Evolutionary conservation across 92 coral and sea anemone genomes (phyloP).

Genomic region (Epizoanthus stellaris): DNA sequence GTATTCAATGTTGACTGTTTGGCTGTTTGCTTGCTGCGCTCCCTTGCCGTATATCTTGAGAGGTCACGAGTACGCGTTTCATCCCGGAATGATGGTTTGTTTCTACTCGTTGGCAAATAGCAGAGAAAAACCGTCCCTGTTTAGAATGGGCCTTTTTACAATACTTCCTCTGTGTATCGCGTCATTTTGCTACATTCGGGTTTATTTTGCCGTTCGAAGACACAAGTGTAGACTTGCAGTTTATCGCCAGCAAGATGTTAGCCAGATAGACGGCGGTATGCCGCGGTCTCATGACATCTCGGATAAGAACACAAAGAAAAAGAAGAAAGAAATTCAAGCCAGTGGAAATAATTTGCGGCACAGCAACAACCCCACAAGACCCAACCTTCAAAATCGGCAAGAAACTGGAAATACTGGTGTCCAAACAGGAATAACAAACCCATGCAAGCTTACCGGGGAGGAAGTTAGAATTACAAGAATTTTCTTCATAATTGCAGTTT

Average conservation of each 20-base stretch:
- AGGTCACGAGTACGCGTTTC: constrained; percentile 7
- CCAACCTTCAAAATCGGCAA: neutral
- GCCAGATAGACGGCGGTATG: neutral
- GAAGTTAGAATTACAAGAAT: constrained; percentile 19
- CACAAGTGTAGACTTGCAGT: constrained; percentile 21
- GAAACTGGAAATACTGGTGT: neutral
- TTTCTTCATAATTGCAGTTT: constrained; percentile 9
- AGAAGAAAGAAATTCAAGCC: neutral
- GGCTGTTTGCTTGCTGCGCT: constrained; percentile 10
- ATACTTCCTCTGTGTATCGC: neutral
- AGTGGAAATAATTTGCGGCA: neutral
- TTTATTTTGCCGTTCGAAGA: constrained; percentile 8
- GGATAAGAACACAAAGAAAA: neutral
- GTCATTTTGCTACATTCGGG: constrained; percentile 4
- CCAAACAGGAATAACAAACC: neutral
- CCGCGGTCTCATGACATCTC: no score
- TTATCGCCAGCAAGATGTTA: neutral
- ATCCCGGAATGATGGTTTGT: constrained; percentile 15
- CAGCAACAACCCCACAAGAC: neutral
- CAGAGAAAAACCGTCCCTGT: neutral
- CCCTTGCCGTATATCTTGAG: constrained; percentile 18
- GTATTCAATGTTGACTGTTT: neutral
- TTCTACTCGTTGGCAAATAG: neutral
- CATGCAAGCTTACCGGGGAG: neutral
- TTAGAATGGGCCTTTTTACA: neutral